Percentiles rank a stretch among this genome's conserved stretches.
Evolutionary conservation across 1,140 invertebrate species (phyloP).

Genomic region (Zaprionus tsacasi): DNA sequence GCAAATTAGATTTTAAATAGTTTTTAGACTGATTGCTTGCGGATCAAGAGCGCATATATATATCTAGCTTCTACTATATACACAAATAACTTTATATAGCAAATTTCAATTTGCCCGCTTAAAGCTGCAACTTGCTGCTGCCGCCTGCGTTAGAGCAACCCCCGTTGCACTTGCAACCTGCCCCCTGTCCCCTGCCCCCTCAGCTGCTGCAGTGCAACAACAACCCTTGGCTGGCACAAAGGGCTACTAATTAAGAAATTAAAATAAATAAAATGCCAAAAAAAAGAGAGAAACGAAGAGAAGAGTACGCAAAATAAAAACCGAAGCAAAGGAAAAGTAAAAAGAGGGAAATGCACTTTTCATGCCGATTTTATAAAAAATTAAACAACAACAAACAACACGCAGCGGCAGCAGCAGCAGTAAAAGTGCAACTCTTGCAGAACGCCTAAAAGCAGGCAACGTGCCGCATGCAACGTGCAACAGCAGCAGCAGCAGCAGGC

Average conservation of each 20-base stretch:
- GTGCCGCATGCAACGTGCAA: conserved; percentile 21
- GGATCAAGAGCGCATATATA: background rate
- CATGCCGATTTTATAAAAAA: conserved; percentile 79
- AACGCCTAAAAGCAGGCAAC: conserved; percentile 56
- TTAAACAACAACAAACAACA: conserved; percentile 66
- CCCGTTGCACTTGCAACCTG: conserved; percentile 1
- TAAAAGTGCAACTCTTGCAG: conserved; percentile 78
- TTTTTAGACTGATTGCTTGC: conserved; percentile 66
- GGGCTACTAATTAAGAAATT: conserved; percentile 80
- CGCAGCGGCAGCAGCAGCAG: conserved; percentile 34
- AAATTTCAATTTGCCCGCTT: conserved; percentile 63
- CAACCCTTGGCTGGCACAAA: conserved; percentile 53
- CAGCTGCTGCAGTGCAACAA: background rate
- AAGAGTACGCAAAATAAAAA: too few species aligned
- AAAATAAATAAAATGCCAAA: conserved; percentile 66
- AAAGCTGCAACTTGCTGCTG: conserved; percentile 25
- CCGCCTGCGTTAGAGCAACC: background rate
- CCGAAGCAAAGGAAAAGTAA: conserved; percentile 5
- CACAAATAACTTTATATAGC: background rate
- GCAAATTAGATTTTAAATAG: conserved; percentile 81
- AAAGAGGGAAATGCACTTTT: conserved; percentile 70
- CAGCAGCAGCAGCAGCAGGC: background rate
- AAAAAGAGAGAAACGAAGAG: conserved; percentile 24
- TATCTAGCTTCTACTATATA: background rate
- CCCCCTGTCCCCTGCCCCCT: background rate